phyloP scores from a whole-genome alignment of 2,797 vertebrate species.

The Coregonus ussuriensis region DNA sequence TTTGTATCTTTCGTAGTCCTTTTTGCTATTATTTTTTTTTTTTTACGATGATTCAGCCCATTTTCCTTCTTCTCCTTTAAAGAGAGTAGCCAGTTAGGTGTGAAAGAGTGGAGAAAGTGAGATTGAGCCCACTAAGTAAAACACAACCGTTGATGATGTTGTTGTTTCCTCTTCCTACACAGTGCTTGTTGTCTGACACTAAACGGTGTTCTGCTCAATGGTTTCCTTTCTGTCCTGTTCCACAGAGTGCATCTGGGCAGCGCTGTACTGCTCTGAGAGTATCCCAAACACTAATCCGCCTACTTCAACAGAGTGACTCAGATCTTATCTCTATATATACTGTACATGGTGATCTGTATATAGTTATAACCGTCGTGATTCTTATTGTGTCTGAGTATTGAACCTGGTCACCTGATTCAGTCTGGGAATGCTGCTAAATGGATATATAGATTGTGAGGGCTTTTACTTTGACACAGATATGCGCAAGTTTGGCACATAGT shows the following conservation, averaged over 20 bases:
- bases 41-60: constrained; percentile 23
- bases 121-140: constrained; percentile 52
- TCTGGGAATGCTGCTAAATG: constrained; percentile 29
- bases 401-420: constrained; percentile 14
- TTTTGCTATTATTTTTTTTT: constrained; percentile 36
- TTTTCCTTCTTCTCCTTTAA: constrained; percentile 30
- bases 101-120: constrained; percentile 53
- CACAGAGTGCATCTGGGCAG: constrained; percentile 36
- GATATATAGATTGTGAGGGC: constrained; percentile 46
- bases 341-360: constrained; percentile 43
- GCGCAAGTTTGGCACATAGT: constrained; percentile 53
- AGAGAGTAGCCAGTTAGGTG: constrained; percentile 60
- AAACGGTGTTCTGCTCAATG: constrained; percentile 37
- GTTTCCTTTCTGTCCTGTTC: constrained; percentile 16
- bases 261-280: constrained; percentile 30
- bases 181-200: constrained; percentile 39
- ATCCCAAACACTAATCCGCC: constrained; percentile 60
- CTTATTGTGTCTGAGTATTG: constrained; percentile 36
- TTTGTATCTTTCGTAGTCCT: constrained; percentile 55
- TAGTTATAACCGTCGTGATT: constrained; percentile 45
- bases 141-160: constrained; percentile 40
- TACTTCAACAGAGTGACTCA: constrained; percentile 39
- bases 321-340: constrained; percentile 56
- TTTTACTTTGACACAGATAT: constrained; percentile 64
- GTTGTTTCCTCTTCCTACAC: constrained; percentile 40